Evolutionary conservation across 2,113 vertebrate species (phyloP).

Genomic region (Osmerus mordax): DNA sequence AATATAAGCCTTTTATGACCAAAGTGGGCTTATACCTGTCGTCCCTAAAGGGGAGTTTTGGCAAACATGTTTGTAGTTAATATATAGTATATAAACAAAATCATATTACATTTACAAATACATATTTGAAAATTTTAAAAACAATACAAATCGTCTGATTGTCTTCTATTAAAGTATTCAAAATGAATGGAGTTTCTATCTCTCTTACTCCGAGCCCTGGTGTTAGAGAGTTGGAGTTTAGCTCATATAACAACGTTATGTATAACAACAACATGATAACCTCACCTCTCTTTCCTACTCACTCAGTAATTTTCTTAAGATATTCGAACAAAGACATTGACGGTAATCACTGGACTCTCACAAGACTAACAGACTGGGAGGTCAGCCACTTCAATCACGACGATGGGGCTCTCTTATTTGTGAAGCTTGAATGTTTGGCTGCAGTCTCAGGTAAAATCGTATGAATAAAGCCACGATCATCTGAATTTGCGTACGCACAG

Average conservation of each 20-base stretch:
- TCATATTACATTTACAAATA: too few species aligned
- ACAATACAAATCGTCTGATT: too few species aligned
- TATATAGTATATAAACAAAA: too few species aligned
- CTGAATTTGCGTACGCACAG: slow-evolving; percentile 8
- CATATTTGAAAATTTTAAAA: too few species aligned
- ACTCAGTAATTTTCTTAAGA: not conserved
- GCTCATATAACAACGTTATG: too few species aligned
- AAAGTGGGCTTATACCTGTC: slow-evolving; percentile 1
- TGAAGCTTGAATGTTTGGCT: too few species aligned
- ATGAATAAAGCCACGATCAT: not conserved
- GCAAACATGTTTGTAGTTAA: too few species aligned
- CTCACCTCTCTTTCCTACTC: not conserved
- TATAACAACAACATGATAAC: too few species aligned
- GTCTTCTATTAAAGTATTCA: too few species aligned
- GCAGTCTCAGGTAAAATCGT: not conserved
- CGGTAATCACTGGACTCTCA: not conserved
- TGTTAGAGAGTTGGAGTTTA: too few species aligned
- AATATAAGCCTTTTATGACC: slow-evolving; percentile 20
- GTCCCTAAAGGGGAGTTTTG: not conserved
- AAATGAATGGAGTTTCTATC: too few species aligned
- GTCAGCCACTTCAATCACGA: not conserved
- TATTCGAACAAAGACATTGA: not conserved
- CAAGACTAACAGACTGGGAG: not conserved
- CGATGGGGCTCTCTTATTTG: not conserved
- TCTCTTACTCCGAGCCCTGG: too few species aligned